Conservation (phyloP, 2,113 vertebrate genomes). For the Nyctibius bracteatus region DNA sequence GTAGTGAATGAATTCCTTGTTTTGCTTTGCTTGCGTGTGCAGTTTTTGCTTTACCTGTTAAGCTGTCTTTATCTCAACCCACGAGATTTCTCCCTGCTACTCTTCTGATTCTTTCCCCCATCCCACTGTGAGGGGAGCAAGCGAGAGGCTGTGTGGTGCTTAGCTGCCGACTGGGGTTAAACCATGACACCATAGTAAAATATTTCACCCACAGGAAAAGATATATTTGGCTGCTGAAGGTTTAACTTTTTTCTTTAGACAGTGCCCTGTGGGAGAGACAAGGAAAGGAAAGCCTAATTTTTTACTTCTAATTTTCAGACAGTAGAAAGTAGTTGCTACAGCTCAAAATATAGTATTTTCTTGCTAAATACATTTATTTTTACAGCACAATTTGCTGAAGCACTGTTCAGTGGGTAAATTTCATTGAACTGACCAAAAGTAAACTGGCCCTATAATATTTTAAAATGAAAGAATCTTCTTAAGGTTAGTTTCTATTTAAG, state of each 20-base stretch:
- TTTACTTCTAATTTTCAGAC: neutral
- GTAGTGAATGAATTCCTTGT: too few species aligned
- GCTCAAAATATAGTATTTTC: neutral
- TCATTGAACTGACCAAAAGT: neutral
- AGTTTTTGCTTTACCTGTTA: too few species aligned
- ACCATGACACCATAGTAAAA: neutral
- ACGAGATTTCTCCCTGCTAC: too few species aligned
- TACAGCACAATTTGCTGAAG: neutral
- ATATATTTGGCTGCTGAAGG: neutral
- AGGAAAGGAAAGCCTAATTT: neutral
- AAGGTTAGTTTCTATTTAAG: neutral
- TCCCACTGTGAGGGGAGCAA: too few species aligned
- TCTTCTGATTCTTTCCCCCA: too few species aligned
- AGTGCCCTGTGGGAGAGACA: neutral
- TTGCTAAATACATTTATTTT: neutral
- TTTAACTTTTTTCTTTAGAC: neutral
- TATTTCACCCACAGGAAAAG: neutral
- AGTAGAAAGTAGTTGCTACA: neutral
- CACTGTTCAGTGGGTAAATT: neutral
- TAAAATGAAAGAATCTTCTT: neutral
- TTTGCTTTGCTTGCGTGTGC: too few species aligned
- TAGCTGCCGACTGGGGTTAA: too few species aligned
- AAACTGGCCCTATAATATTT: neutral
- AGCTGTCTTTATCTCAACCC: too few species aligned
- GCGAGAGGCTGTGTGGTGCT: too few species aligned